These are phyloP conservation scores for Lepidocolaptes lacrymiger DNA, from an alignment of 2,797 vertebrate species.

Conservation along the genomic window DNA sequence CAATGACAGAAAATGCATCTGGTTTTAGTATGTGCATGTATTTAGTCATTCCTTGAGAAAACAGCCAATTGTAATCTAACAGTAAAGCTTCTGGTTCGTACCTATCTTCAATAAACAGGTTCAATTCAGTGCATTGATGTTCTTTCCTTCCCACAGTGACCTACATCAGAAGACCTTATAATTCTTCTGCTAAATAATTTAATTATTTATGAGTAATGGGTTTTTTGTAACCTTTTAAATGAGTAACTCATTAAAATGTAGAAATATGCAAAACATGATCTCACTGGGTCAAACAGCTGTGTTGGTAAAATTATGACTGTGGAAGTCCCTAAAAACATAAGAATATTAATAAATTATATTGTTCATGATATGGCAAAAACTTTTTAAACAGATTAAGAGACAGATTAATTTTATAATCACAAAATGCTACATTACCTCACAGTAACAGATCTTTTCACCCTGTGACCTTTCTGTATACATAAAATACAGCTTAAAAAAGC, in stretches of 20 bases:
- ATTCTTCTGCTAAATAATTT: slow-evolving; percentile 77
- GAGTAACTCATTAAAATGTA: slow-evolving; percentile 78
- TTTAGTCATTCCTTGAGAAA: slow-evolving; percentile 26
- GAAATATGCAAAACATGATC: slow-evolving; percentile 81
- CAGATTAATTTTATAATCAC: slow-evolving; percentile 77
- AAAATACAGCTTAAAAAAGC: slow-evolving; percentile 64
- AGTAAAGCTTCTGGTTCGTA: slow-evolving; percentile 8
- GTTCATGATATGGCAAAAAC: slow-evolving; percentile 77
- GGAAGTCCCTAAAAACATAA: slow-evolving; percentile 76
- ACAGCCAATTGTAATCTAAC: background rate
- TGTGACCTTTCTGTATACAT: slow-evolving; percentile 69
- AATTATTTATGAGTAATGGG: slow-evolving; percentile 80
- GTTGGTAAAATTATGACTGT: slow-evolving; percentile 76
- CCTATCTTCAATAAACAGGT: slow-evolving; percentile 64
- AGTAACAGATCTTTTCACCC: slow-evolving; percentile 71
- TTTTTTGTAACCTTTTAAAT: slow-evolving; percentile 81
- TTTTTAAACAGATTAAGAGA: slow-evolving; percentile 79
- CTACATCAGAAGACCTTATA: slow-evolving; percentile 69
- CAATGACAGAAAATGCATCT: background rate
- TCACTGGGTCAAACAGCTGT: slow-evolving; percentile 80
- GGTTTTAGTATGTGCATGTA: background rate
- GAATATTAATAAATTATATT: slow-evolving; percentile 80
- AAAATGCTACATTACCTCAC: slow-evolving; percentile 70
- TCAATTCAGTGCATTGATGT: slow-evolving; percentile 38
- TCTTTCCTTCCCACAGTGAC: slow-evolving; percentile 70